Evolutionary conservation across 2,113 vertebrate genomes (phyloP), one percentile per base, ranked within the genome.

Genomic region (Trichomycterus rosablanca): DNA sequence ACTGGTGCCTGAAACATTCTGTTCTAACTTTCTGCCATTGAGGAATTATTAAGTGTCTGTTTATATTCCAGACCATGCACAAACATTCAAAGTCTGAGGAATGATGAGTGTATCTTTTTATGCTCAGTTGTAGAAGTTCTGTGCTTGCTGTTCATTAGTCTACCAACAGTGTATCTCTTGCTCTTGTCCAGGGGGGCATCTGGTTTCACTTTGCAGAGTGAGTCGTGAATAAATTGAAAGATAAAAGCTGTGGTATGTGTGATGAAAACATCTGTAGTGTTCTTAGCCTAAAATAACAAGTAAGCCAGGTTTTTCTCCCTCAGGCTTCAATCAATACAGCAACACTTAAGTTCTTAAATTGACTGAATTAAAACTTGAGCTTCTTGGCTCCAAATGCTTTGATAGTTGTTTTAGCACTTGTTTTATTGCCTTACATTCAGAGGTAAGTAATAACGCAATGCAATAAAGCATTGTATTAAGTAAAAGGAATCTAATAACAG

Each of bases 1-100:
- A 57, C 39, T 63, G 40, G 45, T 44, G 45, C 63, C 59, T 32
- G 46, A 60, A 54, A 61, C 69, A 62, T 67, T 67, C 39, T 71
- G 63, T 71, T 63, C 58, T 12, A 52, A 15, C 26, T 39, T 35
- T 66, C 30, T 48, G 35, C 58, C 63, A 51, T 10, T 44, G 52
- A 71, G 30, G 45, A 34, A 39, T 55, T 23, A 45, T 57, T 71
- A 45, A 35, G 30, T 28, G 43, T 40, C 22, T n/a, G 35, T 66
- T 52, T n/a, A 2, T 16, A 23, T 24, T 63, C 35, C 40, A 34
- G 23, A 19, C 44, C 54, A 53, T 22, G 10, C 44, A 40, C 49
- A 14, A 45, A n/a, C n/a, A n/a, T 54, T 10, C 50, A 3, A 45
- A 28, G 1, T 18, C 22, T 67, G 57, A 72, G 56, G 57, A 54